These are phyloP conservation scores for Acholoe squamosa DNA, from an alignment of 2,888 invertebrate species.

Conservation along the genomic window DNA sequence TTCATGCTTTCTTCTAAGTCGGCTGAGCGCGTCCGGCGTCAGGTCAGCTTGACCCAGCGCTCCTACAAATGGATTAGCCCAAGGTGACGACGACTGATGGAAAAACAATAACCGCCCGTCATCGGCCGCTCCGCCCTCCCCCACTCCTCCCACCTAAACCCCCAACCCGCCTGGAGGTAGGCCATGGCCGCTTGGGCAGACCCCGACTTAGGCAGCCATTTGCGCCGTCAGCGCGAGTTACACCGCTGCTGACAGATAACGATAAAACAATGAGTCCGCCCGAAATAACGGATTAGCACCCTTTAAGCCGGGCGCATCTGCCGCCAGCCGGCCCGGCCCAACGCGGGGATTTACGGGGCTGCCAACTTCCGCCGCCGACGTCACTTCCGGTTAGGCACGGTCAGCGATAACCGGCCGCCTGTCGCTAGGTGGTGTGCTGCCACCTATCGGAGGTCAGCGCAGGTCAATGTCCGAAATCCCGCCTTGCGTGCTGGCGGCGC, in stretches of 20 bases:
- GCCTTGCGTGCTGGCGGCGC: background rate
- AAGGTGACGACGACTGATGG: conserved; percentile 47
- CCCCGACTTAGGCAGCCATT: conserved; percentile 57
- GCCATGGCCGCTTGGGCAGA: background rate
- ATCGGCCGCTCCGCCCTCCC: background rate
- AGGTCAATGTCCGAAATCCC: background rate
- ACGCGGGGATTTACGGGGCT: conserved; percentile 50
- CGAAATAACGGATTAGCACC: conserved; percentile 59
- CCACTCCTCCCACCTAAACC: background rate
- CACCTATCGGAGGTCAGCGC: conserved; percentile 21
- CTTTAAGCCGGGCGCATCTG: conserved; percentile 51
- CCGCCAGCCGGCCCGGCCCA: conserved; percentile 6
- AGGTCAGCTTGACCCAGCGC: background rate
- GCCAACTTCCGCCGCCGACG: conserved; percentile 28
- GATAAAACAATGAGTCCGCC: conserved; percentile 58
- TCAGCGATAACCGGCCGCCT: conserved; percentile 35
- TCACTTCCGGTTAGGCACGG: conserved; percentile 50
- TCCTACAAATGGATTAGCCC: conserved; percentile 57
- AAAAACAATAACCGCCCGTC: conserved; percentile 38
- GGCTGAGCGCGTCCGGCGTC: background rate
- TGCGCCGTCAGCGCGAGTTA: conserved; percentile 5
- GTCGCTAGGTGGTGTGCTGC: background rate
- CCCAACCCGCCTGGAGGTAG: background rate
- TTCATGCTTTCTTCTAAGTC: conserved; percentile 27
- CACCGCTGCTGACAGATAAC: conserved; percentile 46